phyloP scores from a whole-genome alignment of 2,797 vertebrate genomes.

The Aselliscus stoliczkanus region DNA sequence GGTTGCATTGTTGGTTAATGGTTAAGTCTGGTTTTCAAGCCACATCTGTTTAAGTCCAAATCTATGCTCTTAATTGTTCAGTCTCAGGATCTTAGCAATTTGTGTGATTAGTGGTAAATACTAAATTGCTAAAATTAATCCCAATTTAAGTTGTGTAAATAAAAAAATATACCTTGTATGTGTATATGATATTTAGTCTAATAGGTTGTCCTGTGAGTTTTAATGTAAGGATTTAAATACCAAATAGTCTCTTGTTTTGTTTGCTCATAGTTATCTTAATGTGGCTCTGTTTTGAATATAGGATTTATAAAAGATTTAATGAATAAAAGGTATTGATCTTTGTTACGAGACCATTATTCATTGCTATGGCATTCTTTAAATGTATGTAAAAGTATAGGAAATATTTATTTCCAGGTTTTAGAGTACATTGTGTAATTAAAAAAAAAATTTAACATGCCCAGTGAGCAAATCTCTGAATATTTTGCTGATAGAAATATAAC shows the following conservation, averaged over 20 bases:
- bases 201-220: background rate
- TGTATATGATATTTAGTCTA: background rate
- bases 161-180: background rate
- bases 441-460: background rate
- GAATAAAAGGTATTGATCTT: background rate
- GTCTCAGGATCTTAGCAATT: background rate
- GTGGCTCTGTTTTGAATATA: background rate
- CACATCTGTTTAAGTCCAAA: background rate
- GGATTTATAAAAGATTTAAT: background rate
- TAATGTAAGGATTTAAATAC: background rate
- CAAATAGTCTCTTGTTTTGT: background rate
- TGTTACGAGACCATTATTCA: background rate
- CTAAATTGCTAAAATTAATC: background rate
- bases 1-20: background rate
- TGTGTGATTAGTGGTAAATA: background rate
- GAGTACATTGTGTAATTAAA: background rate
- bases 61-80: background rate
- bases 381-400: background rate
- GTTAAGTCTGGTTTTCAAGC: background rate
- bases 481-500: background rate
- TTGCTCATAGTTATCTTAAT: background rate
- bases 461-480: background rate
- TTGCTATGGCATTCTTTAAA: background rate
- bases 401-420: slow-evolving; percentile 13
- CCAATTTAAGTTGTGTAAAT: background rate